These are phyloP conservation scores for Petroica traversi DNA, from an alignment of 2,113 vertebrate genomes.

Conservation along the genomic window DNA sequence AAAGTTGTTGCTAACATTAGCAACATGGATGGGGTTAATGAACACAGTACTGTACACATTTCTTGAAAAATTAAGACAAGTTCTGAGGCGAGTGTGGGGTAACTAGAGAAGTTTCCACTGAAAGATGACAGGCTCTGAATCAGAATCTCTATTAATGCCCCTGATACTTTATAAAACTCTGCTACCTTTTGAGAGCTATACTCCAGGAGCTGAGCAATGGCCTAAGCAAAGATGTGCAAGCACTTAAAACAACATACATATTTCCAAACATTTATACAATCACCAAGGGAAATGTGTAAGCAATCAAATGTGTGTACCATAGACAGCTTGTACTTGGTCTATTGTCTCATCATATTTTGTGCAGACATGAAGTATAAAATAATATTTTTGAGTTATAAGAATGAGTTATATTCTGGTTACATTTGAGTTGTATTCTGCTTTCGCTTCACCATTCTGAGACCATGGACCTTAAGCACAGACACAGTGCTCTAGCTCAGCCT, in stretches of 20 bases:
- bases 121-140: not conserved
- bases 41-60: not conserved
- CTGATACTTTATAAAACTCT: not conserved
- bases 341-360: not conserved
- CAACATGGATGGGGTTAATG: accelerated
- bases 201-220: not conserved
- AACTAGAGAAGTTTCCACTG: not conserved
- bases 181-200: not conserved
- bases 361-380: not conserved
- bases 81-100: not conserved
- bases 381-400: not conserved
- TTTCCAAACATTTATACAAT: not conserved
- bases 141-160: not conserved
- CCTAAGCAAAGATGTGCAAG: not conserved
- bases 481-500: not conserved
- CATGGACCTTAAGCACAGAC: not conserved
- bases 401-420: not conserved
- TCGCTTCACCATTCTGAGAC: not conserved
- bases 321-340: not conserved
- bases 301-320: not conserved
- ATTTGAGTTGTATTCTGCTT: not conserved
- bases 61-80: not conserved
- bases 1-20: not conserved
- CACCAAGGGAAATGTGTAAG: not conserved
- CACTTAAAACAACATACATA: accelerated